Evolutionary conservation across 2,113 vertebrate genomes (phyloP), one percentile per base, ranked within the genome.

Genomic region (Bolborhynchus lineola): DNA sequence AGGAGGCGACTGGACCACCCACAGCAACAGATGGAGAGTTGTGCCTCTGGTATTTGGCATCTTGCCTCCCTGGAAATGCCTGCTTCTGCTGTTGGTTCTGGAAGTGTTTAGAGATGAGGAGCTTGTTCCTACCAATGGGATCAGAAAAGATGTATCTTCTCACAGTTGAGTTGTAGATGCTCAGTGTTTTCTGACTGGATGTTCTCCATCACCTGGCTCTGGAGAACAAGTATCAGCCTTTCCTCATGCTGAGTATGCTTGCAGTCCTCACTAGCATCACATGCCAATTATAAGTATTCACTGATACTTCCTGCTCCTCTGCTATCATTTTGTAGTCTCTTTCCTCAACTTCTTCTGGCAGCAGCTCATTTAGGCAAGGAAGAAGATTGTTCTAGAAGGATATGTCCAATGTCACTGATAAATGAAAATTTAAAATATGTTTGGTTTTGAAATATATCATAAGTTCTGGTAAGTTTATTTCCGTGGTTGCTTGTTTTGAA

Each of bases 1-100:
- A 94, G 92, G 92, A 88, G 94, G 92, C 67, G 86, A 67, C 79
- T 5, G 82, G 96, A 76, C 63, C 96, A 95, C 82, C 95, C 96
- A 88, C 90, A 23, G 95, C 90, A 85, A 5, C 88, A 90, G 96
- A 90, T 76, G 93, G 95, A 92, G 92, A 3, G 15, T 21, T 64
- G 81, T 9, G 76, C 93, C 86, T 68, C 93, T 83, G 95, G 91
- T 11, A 69, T 67, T 69, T 82, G 95, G 95, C 93, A 55, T 10
- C 35, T 3, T 63, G 93, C 95, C 95, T 87, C 74, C 67, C 84
- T 92, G 92, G 82, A 37, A 96, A 60, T 49, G 91, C 76, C 77
- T 77, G 91, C 89, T 69, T 33, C 89, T 52, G 93, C 95, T 63
- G 39, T 15, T 11, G 16, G 35, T 42, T 59, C 93, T 76, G 92